Evolutionary conservation across 2,113 vertebrate genomes (phyloP).

Genomic region (Quiscalus mexicanus): DNA sequence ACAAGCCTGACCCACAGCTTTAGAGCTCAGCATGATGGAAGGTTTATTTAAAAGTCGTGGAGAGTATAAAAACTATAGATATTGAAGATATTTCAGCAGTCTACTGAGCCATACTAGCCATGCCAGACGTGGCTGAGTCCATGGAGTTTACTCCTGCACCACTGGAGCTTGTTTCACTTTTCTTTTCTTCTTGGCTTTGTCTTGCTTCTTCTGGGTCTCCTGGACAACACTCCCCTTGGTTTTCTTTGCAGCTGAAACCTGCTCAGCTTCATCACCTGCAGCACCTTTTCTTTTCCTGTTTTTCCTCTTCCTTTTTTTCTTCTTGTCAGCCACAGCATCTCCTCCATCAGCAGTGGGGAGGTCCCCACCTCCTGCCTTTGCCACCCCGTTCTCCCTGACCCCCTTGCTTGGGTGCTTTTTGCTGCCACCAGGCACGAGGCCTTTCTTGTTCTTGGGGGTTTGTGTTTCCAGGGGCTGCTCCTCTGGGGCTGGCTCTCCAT

Average conservation of each 20-base stretch:
- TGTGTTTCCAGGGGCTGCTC: not conserved
- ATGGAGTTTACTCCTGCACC: not conserved
- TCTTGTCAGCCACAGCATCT: not conserved
- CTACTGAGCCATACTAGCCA: not conserved
- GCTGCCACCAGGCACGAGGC: slow-evolving; percentile 82
- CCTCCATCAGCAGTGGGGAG: not conserved
- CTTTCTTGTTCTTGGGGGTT: slow-evolving; percentile 77
- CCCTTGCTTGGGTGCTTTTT: slow-evolving; percentile 76
- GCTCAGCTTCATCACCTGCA: not conserved
- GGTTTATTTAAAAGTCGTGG: slow-evolving; percentile 45
- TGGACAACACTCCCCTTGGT: not conserved
- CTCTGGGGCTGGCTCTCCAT: not conserved
- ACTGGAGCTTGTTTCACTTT: not conserved
- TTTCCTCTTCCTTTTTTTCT: slow-evolving; percentile 24
- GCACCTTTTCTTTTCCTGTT: slow-evolving; percentile 39
- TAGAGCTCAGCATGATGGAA: not conserved
- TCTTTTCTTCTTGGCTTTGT: slow-evolving; percentile 35
- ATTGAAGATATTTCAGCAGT: slow-evolving; percentile 14
- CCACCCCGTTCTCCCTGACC: not conserved
- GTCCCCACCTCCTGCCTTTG: rapidly evolving
- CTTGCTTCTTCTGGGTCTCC: not conserved
- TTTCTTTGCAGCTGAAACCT: slow-evolving; percentile 60
- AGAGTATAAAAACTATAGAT: slow-evolving; percentile 39
- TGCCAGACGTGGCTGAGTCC: not conserved
- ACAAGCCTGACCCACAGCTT: not conserved